Conservation (phyloP, 2,797 vertebrate species). For the Chiropotes sagulatus region DNA sequence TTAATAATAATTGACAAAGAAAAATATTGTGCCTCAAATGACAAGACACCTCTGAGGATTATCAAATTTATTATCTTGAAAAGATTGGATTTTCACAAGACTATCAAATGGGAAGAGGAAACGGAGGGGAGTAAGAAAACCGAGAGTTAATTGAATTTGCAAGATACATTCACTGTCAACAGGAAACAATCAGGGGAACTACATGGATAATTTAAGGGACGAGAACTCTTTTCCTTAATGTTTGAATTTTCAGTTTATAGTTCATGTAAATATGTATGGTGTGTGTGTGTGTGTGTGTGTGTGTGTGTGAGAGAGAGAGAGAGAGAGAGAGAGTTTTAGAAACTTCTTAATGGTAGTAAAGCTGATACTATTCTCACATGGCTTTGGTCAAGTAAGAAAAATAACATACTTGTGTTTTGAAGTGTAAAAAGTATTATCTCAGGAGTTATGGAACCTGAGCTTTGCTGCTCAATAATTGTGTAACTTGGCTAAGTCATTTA, state of each 20-base stretch:
- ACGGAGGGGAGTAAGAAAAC: neutral
- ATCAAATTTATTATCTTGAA: slow-evolving; percentile 64
- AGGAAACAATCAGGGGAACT: slow-evolving; percentile 48
- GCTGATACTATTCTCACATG: neutral
- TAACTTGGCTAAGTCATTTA: neutral
- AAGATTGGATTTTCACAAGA: slow-evolving; percentile 59
- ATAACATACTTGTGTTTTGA: neutral
- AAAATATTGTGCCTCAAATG: slow-evolving; percentile 63
- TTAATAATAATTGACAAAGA: slow-evolving; percentile 66
- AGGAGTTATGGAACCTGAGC: neutral
- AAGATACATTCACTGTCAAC: slow-evolving; percentile 20
- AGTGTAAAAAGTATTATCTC: neutral
- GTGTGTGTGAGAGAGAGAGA: neutral
- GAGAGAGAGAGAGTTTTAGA: neutral
- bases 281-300: neutral
- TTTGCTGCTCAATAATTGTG: neutral
- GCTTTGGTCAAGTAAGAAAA: slow-evolving; percentile 42
- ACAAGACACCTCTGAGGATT: slow-evolving; percentile 61
- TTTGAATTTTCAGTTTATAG: neutral
- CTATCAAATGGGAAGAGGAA: neutral
- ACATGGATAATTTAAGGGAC: slow-evolving; percentile 17
- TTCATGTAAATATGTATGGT: neutral
- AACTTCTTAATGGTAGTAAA: neutral
- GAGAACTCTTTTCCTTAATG: neutral
- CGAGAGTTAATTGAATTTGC: slow-evolving; percentile 60